Percentiles rank a stretch among this genome's conserved stretches.
Evolutionary conservation across 1,140 invertebrate species (phyloP).

Genomic region (Homalodisca vitripennis): DNA sequence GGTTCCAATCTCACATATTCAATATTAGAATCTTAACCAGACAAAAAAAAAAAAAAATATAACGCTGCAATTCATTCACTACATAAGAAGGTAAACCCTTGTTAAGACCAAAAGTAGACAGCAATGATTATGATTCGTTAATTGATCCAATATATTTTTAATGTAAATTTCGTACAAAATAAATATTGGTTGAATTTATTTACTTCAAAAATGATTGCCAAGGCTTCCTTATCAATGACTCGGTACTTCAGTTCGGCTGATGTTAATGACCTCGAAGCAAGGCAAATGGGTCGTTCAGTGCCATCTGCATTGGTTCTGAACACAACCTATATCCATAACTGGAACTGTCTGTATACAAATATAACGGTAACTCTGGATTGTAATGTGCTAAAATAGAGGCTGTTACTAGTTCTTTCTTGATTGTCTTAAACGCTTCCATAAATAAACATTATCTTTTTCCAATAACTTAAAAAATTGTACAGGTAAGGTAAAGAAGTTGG

Average conservation of each 20-base stretch:
- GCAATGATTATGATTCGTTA: too few species aligned
- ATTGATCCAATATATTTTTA: too few species aligned
- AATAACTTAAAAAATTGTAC: too few species aligned
- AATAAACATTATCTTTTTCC: too few species aligned
- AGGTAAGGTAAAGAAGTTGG: too few species aligned
- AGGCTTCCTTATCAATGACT: slow-evolving; percentile 1
- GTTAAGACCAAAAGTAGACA: too few species aligned
- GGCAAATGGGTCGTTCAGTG: not conserved
- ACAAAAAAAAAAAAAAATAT: too few species aligned
- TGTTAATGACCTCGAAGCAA: not conserved
- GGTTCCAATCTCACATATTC: too few species aligned
- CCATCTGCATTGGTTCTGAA: not conserved
- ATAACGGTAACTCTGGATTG: too few species aligned
- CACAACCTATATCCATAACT: not conserved
- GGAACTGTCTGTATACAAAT: not conserved
- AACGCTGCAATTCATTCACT: too few species aligned
- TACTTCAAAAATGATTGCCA: not conserved
- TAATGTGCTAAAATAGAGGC: not conserved
- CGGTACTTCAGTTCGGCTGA: not conserved
- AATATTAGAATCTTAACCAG: too few species aligned
- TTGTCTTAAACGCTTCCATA: not conserved
- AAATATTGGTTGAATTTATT: slow-evolving; percentile 1
- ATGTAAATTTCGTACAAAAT: not conserved
- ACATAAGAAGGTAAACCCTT: too few species aligned
- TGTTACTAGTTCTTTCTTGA: slow-evolving; percentile 5